Percentiles rank a stretch among this genome's conserved stretches.
Conservation (phyloP, 2,113 vertebrate species). For the Rhabdornis inornatus region DNA sequence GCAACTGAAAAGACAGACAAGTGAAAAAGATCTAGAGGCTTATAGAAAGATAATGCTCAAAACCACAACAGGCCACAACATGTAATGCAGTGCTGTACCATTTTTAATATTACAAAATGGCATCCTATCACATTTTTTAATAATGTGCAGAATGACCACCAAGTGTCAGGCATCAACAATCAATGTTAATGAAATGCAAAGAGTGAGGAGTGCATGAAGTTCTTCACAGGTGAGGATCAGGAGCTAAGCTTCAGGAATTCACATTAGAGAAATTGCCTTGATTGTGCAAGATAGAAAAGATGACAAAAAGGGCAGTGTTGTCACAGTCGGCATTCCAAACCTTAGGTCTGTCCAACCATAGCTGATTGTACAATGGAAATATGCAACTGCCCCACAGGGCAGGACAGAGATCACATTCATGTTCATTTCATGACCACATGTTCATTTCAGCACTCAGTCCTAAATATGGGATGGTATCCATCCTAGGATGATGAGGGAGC, state of each 20-base stretch:
- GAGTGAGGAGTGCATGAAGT: background rate
- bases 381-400: accelerated
- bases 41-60: background rate
- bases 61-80: background rate
- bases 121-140: background rate
- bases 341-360: background rate
- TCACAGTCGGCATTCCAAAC: background rate
- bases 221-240: background rate
- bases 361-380: background rate
- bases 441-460: background rate
- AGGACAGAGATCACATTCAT: background rate
- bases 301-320: background rate
- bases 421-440: too few relatives aligned
- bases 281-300: background rate
- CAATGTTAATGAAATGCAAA: background rate
- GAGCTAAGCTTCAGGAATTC: background rate
- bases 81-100: background rate
- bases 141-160: background rate
- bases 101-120: background rate
- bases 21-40: background rate
- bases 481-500: background rate
- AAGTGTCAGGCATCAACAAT: background rate
- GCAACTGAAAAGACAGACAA: background rate
- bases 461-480: background rate
- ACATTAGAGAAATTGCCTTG: background rate